Conservation (phyloP, 2,888 invertebrate species). For the Drosophila rubida region DNA sequence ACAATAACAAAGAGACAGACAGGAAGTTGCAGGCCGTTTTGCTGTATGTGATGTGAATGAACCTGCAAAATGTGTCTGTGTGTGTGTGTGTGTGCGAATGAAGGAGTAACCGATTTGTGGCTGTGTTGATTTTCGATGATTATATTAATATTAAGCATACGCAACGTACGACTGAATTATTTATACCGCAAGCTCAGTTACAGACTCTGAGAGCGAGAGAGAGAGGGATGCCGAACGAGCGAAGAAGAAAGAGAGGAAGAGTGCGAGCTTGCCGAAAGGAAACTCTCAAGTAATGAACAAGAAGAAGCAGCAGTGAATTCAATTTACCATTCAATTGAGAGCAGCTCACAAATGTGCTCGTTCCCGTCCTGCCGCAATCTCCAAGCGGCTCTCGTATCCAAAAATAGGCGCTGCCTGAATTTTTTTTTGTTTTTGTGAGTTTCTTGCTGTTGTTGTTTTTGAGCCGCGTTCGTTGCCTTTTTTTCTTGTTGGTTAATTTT, state of each 20-base stretch:
- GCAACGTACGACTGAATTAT: conserved; percentile 57
- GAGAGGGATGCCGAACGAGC: neutral
- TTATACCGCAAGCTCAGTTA: conserved; percentile 35
- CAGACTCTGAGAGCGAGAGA: neutral
- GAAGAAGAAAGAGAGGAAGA: conserved; percentile 2
- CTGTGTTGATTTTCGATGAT: conserved; percentile 48
- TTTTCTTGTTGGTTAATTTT: conserved; percentile 51
- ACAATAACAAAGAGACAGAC: conserved; percentile 59
- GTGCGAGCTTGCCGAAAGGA: conserved; percentile 27
- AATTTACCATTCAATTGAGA: conserved; percentile 75
- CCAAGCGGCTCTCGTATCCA: conserved; percentile 61
- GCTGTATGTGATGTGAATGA: conserved; percentile 53
- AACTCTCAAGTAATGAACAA: conserved; percentile 21
- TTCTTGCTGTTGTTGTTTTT: conserved; percentile 30
- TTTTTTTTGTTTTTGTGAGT: conserved; percentile 23
- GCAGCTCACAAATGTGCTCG: conserved; percentile 35
- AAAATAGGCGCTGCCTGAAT: conserved; percentile 73
- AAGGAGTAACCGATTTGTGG: conserved; percentile 26
- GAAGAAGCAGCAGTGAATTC: conserved; percentile 37
- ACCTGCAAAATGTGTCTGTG: conserved; percentile 37
- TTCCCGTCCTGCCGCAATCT: conserved; percentile 44
- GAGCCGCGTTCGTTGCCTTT: conserved; percentile 60
- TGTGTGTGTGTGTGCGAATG: conserved; percentile 17
- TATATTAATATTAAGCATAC: conserved; percentile 73
- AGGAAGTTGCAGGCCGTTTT: conserved; percentile 64